A percentile compares a stretch with the other conserved stretches of the same genome.
Evolutionary conservation across 2,113 vertebrate species (phyloP).

Genomic region (Turdus rufiventris): DNA sequence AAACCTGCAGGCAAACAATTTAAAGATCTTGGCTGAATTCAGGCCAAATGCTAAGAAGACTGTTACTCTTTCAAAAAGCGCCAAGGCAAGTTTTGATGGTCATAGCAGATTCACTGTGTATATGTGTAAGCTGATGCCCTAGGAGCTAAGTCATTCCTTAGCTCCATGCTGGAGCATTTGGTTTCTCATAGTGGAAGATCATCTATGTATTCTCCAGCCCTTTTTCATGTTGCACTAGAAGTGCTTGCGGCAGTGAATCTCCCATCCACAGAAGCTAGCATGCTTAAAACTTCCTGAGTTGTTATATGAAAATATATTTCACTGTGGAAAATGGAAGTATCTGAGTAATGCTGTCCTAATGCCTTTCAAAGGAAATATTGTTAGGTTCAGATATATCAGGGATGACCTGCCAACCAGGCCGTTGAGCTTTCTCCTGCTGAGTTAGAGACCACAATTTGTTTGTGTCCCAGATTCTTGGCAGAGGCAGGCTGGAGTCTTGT

Average conservation of each 20-base stretch:
- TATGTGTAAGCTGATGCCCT: not conserved
- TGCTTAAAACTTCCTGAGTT: not conserved
- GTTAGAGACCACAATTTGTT: not conserved
- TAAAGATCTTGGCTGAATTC: not conserved
- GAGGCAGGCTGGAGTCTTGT: not conserved
- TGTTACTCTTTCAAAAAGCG: not conserved
- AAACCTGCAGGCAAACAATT: not conserved
- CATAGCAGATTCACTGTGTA: not conserved
- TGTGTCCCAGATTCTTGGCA: not conserved
- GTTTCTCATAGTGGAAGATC: not conserved
- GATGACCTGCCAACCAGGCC: not conserved
- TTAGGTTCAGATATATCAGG: not conserved
- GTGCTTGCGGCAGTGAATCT: not conserved
- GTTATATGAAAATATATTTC: not conserved
- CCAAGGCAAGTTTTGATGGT: not conserved
- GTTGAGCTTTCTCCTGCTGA: not conserved
- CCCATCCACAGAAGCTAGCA: not conserved
- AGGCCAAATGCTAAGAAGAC: not conserved
- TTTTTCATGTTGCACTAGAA: not conserved
- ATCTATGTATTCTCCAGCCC: not conserved
- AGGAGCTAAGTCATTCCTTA: not conserved
- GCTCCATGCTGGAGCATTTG: not conserved
- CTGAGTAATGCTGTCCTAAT: not conserved
- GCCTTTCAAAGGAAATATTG: not conserved
- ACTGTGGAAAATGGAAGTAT: not conserved